These are phyloP conservation scores for Gobiocypris rarus DNA, from an alignment of 2,113 vertebrate genomes.

Conservation along the genomic window DNA sequence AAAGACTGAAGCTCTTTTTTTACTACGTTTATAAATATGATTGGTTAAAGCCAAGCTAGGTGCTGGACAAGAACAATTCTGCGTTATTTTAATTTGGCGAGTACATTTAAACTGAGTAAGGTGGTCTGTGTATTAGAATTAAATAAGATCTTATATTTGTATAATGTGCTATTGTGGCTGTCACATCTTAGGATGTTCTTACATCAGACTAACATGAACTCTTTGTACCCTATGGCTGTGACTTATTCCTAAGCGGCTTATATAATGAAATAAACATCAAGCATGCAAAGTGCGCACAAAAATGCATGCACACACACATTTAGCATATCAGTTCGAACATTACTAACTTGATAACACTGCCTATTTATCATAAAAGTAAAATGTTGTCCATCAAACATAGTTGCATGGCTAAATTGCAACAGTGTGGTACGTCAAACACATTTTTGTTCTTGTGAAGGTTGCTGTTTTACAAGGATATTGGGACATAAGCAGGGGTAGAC, in stretches of 20 bases:
- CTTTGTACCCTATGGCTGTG: not conserved
- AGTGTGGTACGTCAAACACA: too few species aligned
- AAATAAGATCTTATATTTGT: conserved; percentile 9
- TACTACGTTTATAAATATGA: not conserved
- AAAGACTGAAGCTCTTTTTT: not conserved
- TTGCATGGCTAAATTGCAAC: too few species aligned
- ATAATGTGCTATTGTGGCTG: not conserved
- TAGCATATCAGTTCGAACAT: too few species aligned
- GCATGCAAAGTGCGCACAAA: not conserved
- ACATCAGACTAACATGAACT: not conserved
- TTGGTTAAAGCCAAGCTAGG: not conserved
- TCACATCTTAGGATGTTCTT: conserved; percentile 1
- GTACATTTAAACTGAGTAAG: too few species aligned
- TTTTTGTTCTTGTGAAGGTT: too few species aligned
- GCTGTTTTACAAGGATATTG: too few species aligned
- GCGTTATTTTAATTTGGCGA: not conserved
- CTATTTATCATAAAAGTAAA: too few species aligned
- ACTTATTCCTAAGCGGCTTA: not conserved
- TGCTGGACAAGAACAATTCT: not conserved
- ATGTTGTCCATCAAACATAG: too few species aligned
- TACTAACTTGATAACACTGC: too few species aligned
- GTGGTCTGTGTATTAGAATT: not conserved
- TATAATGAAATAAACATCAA: not conserved
- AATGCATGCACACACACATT: too few species aligned
- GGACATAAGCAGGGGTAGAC: too few species aligned